phyloP scores from a whole-genome alignment of 2,888 invertebrate genomes.

The Halictus ligatus region DNA sequence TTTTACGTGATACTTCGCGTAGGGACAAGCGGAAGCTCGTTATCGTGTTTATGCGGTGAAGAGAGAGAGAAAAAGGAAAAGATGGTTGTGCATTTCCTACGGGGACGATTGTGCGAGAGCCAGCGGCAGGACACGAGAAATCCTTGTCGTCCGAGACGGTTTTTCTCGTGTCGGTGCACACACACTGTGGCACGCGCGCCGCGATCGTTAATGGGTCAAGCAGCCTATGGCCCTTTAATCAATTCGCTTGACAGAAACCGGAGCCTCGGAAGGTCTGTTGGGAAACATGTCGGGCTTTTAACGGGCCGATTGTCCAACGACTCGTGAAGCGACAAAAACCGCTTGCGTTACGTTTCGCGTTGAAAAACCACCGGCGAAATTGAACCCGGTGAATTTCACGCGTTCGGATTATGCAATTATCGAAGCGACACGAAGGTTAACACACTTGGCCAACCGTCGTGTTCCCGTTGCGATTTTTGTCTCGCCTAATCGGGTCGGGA shows the following conservation, averaged over 20 bases:
- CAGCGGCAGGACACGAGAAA: neutral
- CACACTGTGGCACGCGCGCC: neutral
- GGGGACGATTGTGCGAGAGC: neutral
- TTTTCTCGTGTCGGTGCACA: neutral
- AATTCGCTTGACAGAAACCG: conserved; percentile 28
- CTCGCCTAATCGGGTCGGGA: neutral
- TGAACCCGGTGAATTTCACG: conserved; percentile 15
- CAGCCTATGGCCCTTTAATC: conserved; percentile 54
- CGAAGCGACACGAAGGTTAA: neutral
- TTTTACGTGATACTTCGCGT: neutral
- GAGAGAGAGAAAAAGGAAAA: too few relatives aligned
- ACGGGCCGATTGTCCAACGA: conserved; percentile 36
- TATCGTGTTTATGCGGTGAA: neutral
- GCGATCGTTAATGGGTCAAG: conserved; percentile 46
- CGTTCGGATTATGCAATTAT: conserved; percentile 18
- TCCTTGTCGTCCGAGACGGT: neutral
- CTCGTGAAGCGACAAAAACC: conserved; percentile 49
- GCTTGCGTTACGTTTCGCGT: conserved; percentile 18
- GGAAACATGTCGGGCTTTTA: conserved; percentile 23
- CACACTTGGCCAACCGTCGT: neutral
- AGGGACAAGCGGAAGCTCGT: conserved; percentile 13
- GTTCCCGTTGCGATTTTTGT: neutral
- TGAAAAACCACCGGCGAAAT: conserved; percentile 34
- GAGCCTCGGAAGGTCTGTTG: conserved; percentile 24
- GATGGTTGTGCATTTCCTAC: conserved; percentile 8